These are phyloP conservation scores for Margaritifera margaritifera DNA, from an alignment of 2,888 invertebrate genomes.

Conservation along the genomic window DNA sequence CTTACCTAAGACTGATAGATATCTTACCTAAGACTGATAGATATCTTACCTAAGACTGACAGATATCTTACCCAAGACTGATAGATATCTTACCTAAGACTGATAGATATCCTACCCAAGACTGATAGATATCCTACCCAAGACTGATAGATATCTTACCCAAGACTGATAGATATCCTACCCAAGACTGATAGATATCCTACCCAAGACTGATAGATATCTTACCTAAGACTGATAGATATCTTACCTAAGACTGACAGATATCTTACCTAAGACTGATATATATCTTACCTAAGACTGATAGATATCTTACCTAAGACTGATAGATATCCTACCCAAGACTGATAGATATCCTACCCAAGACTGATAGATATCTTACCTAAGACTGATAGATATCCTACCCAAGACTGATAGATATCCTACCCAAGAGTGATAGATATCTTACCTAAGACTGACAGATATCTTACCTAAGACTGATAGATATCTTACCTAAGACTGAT, in stretches of 20 bases:
- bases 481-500: background rate
- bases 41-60: no score
- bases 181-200: background rate
- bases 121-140: no score
- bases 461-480: no score
- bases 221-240: background rate
- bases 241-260: background rate
- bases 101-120: background rate
- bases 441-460: background rate
- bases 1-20: background rate
- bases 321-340: background rate
- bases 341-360: no score
- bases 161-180: no score
- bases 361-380: background rate
- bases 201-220: background rate
- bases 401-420: background rate
- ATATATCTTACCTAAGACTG: background rate
- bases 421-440: background rate
- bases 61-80: background rate
- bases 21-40: background rate
- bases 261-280: no score
- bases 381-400: background rate
- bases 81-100: no score
- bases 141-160: background rate
- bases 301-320: no score